A percentile compares a stretch with the other conserved stretches of the same genome.
Conservation (phyloP, 2,797 vertebrate species). For the Rhadinocentrus ornatus region DNA sequence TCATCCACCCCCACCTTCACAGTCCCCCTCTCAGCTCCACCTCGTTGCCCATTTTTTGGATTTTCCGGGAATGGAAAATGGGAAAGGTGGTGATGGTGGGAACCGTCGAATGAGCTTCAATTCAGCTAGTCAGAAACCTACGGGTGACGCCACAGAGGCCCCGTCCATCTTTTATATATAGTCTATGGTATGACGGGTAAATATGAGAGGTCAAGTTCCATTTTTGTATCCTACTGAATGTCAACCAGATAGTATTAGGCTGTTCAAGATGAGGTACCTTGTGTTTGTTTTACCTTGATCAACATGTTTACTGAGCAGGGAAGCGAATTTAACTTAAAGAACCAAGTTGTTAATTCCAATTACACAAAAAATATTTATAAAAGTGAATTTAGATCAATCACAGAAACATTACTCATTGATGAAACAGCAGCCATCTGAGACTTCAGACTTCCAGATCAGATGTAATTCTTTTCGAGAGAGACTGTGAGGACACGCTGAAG, state of each 20-base stretch:
- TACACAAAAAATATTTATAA: not conserved
- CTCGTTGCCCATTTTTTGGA: too few relatives aligned
- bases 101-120: too few relatives aligned
- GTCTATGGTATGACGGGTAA: not conserved
- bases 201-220: not conserved
- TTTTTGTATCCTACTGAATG: not conserved
- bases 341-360: not conserved
- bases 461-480: constrained; percentile 5
- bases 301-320: not conserved
- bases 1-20: too few relatives aligned
- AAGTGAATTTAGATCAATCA: not conserved
- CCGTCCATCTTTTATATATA: too few relatives aligned
- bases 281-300: not conserved
- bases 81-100: too few relatives aligned
- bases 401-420: not conserved
- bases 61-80: too few relatives aligned
- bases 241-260: not conserved
- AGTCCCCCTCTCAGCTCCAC: too few relatives aligned
- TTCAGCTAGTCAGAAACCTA: too few relatives aligned
- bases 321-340: not conserved
- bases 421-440: not conserved
- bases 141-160: too few relatives aligned
- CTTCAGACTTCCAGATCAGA: constrained; percentile 14
- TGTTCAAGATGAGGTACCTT: not conserved
- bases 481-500: constrained; percentile 17